Conservation (phyloP, 2,888 invertebrate genomes). For the Apotomis betuletana region DNA sequence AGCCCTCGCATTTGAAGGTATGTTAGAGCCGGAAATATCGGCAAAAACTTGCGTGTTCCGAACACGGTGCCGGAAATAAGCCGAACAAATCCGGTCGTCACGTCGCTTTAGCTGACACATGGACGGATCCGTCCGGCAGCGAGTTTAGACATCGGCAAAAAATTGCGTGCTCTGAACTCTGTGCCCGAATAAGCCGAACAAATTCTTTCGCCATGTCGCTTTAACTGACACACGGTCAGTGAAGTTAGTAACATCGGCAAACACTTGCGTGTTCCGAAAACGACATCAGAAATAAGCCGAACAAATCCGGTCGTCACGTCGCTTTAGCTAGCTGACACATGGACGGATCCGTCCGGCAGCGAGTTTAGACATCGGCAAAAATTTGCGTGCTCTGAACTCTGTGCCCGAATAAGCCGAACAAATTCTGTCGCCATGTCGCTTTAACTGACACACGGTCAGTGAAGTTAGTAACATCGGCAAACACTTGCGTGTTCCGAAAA, state of each 20-base stretch:
- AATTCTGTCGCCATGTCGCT: too few relatives aligned
- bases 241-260: too few relatives aligned
- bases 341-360: neutral
- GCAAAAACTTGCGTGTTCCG: constrained; percentile 38
- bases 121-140: neutral
- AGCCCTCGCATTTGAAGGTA: constrained; percentile 16
- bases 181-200: too few relatives aligned
- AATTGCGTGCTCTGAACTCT: too few relatives aligned
- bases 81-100: constrained; percentile 44
- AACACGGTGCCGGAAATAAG: constrained; percentile 42
- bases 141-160: neutral
- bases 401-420: too few relatives aligned
- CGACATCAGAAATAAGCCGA: constrained; percentile 42
- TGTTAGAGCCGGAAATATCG: constrained; percentile 25
- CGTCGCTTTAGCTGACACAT: constrained; percentile 45
- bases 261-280: constrained; percentile 38
- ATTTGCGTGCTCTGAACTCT: too few relatives aligned
- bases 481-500: constrained; percentile 38
- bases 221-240: too few relatives aligned
- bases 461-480: constrained; percentile 20
- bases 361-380: neutral
- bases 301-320: constrained; percentile 43
- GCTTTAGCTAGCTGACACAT: constrained; percentile 46
- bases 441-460: too few relatives aligned
- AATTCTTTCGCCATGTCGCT: too few relatives aligned